Conservation (phyloP, 2,113 vertebrate species). For the Trogon surrucura region DNA sequence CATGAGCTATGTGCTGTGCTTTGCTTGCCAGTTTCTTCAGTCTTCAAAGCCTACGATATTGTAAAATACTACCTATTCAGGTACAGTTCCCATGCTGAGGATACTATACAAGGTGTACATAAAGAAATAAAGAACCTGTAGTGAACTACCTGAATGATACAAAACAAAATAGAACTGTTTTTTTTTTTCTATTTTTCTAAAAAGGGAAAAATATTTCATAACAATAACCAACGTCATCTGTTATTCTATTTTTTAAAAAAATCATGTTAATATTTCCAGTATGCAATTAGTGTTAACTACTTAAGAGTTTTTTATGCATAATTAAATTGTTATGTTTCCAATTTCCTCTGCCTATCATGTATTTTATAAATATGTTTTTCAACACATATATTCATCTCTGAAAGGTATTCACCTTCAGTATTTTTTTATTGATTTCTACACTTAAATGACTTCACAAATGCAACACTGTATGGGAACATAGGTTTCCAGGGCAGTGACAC, state of each 20-base stretch:
- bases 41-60: not conserved
- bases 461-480: not conserved
- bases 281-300: not conserved
- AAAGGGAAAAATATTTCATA: not conserved
- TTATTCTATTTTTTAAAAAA: not conserved
- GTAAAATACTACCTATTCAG: not conserved
- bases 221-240: not conserved
- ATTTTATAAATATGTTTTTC: not conserved
- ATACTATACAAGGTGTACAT: not conserved
- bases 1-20: not conserved
- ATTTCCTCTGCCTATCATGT: not conserved
- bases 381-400: not conserved
- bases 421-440: not conserved
- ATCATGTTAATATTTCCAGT: not conserved
- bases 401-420: not conserved
- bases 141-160: not conserved
- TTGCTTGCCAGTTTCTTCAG: not conserved
- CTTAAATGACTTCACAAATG: not conserved
- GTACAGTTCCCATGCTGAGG: not conserved
- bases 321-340: not conserved
- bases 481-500: not conserved
- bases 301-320: not conserved
- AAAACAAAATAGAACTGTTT: not conserved
- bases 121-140: not conserved
- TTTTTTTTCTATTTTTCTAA: not conserved